These are phyloP conservation scores for Actinernus sp. DNA, from an alignment of 92 coral and sea anemone species.

Conservation along the genomic window DNA sequence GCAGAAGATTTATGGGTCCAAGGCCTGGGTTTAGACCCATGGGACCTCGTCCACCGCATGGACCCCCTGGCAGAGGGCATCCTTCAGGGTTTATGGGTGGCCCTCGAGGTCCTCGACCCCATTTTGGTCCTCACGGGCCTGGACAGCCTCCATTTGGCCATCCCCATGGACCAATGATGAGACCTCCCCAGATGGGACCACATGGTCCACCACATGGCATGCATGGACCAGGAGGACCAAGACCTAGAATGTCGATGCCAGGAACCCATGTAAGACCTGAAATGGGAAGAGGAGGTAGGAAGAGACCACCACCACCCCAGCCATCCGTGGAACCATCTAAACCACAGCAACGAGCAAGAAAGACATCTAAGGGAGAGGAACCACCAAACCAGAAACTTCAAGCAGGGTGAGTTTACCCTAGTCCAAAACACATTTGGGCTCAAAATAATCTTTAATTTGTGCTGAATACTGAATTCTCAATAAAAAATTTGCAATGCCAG, in stretches of 20 bases:
- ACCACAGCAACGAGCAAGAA: constrained; percentile 20
- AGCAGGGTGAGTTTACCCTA: constrained; percentile 1
- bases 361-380: constrained; percentile 6
- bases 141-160: constrained; percentile 55
- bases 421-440: too few relatives aligned
- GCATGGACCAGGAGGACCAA: constrained; percentile 56
- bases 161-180: constrained; percentile 71
- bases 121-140: constrained; percentile 48
- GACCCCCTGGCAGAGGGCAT: constrained; percentile 53
- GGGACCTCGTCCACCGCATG: constrained; percentile 54
- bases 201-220: constrained; percentile 67
- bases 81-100: constrained; percentile 71
- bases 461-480: too few relatives aligned
- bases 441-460: too few relatives aligned
- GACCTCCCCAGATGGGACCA: constrained; percentile 64
- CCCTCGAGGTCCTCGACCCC: constrained; percentile 65
- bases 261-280: constrained; percentile 54
- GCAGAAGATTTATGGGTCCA: constrained; percentile 82
- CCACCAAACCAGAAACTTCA: constrained; percentile 2
- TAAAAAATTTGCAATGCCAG: too few relatives aligned
- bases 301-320: constrained; percentile 19
- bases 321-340: constrained; percentile 3
- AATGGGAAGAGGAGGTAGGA: constrained; percentile 41
- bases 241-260: constrained; percentile 66
- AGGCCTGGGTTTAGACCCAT: constrained; percentile 80